phyloP scores from a whole-genome alignment of 2,888 invertebrate genomes.

The Campoplex capitator region DNA sequence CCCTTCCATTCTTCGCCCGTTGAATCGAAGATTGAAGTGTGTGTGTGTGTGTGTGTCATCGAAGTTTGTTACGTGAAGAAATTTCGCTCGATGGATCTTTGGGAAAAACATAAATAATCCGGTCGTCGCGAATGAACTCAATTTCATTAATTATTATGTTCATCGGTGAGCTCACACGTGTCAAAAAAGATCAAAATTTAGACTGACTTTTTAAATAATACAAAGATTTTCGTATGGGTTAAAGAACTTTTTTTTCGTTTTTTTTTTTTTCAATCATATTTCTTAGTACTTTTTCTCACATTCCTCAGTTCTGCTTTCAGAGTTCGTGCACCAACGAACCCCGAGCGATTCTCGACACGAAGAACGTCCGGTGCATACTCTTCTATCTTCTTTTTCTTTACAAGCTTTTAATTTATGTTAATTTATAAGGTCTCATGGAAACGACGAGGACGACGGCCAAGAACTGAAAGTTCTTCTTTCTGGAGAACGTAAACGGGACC shows the following conservation, averaged over 20 bases:
- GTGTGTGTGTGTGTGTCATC: not conserved
- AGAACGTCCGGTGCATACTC: constrained; percentile 33
- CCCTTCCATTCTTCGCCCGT: not conserved
- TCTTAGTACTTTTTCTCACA: constrained; percentile 14
- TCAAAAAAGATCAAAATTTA: not conserved
- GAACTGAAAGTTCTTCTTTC: constrained; percentile 59
- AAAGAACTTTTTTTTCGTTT: not conserved
- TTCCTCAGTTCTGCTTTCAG: not conserved
- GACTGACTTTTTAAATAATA: not conserved
- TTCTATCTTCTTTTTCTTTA: constrained; percentile 55
- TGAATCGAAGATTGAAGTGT: not conserved
- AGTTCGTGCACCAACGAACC: not conserved
- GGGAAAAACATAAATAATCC: not conserved
- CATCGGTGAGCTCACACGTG: not conserved
- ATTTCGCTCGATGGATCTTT: too few relatives aligned
- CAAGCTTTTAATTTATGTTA: constrained; percentile 70
- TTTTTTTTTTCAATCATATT: not conserved
- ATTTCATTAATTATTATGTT: not conserved
- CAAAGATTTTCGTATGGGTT: not conserved
- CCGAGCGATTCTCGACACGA: constrained; percentile 2
- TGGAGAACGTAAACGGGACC: constrained; percentile 45
- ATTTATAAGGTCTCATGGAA: constrained; percentile 68
- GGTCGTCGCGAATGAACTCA: not conserved
- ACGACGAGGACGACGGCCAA: constrained; percentile 39
- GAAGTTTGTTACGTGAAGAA: not conserved